phyloP scores from a whole-genome alignment of 1,140 invertebrate genomes.

The Drosophila pallidifrons region DNA sequence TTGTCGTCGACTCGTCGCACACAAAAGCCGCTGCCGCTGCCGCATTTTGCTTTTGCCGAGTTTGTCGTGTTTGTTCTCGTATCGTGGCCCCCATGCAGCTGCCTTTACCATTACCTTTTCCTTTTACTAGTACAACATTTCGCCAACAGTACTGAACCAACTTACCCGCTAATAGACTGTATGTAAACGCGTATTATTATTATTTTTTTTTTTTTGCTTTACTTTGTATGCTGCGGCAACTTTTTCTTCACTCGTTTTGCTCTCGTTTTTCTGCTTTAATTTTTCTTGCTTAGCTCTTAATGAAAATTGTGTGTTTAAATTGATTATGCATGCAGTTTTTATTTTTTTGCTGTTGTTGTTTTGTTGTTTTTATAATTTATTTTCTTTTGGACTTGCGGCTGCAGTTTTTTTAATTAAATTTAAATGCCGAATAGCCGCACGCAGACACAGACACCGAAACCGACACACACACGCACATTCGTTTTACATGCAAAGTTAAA shows the following conservation, averaged over 20 bases:
- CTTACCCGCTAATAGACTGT: constrained; percentile 39
- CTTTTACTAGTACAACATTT: too few species aligned
- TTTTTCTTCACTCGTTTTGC: constrained; percentile 31
- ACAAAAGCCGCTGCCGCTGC: background rate
- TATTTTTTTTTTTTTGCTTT: constrained; percentile 15
- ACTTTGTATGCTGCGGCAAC: background rate
- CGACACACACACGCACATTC: constrained; percentile 15
- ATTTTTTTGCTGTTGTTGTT: background rate
- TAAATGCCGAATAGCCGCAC: constrained; percentile 56
- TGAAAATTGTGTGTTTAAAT: constrained; percentile 49
- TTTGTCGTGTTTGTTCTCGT: background rate
- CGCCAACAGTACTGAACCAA: background rate
- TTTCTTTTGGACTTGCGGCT: constrained; percentile 26
- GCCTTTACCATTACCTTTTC: background rate
- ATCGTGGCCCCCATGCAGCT: background rate
- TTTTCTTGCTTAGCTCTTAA: constrained; percentile 48
- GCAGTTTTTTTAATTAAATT: constrained; percentile 66
- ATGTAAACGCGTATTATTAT: background rate
- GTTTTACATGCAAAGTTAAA: constrained; percentile 25
- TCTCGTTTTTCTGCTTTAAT: constrained; percentile 12
- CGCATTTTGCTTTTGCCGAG: background rate
- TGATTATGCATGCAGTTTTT: constrained; percentile 67
- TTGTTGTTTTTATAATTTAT: background rate
- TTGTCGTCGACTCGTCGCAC: constrained; percentile 6
- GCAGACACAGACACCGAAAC: constrained; percentile 19